Percentiles rank a stretch among this genome's conserved stretches.
These are phyloP conservation scores for Antheraea pernyi DNA, from an alignment of 1,140 invertebrate species.

Conservation along the genomic window DNA sequence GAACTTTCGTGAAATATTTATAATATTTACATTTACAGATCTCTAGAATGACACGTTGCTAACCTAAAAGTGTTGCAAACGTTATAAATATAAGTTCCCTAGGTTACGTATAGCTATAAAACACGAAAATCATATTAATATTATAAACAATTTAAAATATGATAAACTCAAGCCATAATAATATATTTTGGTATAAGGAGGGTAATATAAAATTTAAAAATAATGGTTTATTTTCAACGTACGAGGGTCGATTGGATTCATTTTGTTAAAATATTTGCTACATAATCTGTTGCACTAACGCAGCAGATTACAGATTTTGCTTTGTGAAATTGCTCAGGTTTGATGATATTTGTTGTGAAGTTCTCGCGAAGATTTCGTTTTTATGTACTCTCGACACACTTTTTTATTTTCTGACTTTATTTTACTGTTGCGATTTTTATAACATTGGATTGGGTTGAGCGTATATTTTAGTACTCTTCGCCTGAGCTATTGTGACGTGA, in stretches of 20 bases:
- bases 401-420: too few relatives aligned
- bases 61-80: constrained; percentile 73
- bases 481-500: too few relatives aligned
- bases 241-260: neutral
- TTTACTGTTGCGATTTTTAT: too few relatives aligned
- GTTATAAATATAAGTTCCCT: constrained; percentile 65
- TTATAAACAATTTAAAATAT: constrained; percentile 66
- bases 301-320: too few relatives aligned
- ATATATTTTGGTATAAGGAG: constrained; percentile 78
- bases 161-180: constrained; percentile 75
- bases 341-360: too few relatives aligned
- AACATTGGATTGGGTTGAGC: too few relatives aligned
- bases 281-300: too few relatives aligned
- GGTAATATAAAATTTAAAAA: constrained; percentile 41
- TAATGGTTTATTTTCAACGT: constrained; percentile 33
- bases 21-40: constrained; percentile 36
- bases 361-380: too few relatives aligned
- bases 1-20: constrained; percentile 30
- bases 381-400: too few relatives aligned
- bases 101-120: constrained; percentile 55
- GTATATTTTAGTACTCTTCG: too few relatives aligned
- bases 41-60: constrained; percentile 70
- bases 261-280: too few relatives aligned
- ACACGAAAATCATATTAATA: constrained; percentile 67
- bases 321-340: too few relatives aligned